Conservation (phyloP, 2,113 vertebrate species). For the Ardeotis arabs region DNA sequence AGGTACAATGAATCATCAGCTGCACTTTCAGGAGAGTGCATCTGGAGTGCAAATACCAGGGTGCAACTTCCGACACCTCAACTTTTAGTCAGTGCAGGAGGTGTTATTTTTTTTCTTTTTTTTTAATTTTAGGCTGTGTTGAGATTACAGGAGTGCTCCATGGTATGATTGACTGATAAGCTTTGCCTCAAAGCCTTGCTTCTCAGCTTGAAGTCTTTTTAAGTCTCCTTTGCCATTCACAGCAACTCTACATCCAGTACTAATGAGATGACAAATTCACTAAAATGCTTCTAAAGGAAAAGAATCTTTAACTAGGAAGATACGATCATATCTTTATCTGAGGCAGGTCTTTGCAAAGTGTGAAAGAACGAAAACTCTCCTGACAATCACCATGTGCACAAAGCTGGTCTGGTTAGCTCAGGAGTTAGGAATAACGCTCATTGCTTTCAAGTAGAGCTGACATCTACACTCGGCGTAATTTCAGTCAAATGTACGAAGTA, state of each 20-base stretch:
- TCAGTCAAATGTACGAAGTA: not conserved
- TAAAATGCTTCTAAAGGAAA: not conserved
- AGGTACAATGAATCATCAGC: slow-evolving; percentile 47
- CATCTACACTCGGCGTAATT: not conserved
- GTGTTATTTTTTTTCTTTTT: not conserved
- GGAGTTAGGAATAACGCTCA: not conserved
- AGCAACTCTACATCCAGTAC: not conserved
- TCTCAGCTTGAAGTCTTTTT: not conserved
- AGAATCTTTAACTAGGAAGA: not conserved
- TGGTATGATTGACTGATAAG: not conserved
- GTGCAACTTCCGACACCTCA: slow-evolving; percentile 21
- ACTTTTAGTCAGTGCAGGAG: not conserved
- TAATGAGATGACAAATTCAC: not conserved
- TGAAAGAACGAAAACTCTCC: not conserved
- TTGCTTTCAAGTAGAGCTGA: not conserved
- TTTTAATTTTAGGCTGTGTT: not conserved
- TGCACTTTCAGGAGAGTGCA: slow-evolving; percentile 8
- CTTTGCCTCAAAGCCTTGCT: not conserved
- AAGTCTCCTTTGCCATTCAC: not conserved
- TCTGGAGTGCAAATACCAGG: slow-evolving; percentile 13
- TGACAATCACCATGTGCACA: not conserved
- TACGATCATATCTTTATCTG: not conserved
- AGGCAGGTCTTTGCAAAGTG: not conserved
- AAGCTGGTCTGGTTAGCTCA: not conserved
- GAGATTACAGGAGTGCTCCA: not conserved